Base-by-base conservation (phyloP, 2,888 invertebrate genomes). In the Heliconius ismenius region DNA sequence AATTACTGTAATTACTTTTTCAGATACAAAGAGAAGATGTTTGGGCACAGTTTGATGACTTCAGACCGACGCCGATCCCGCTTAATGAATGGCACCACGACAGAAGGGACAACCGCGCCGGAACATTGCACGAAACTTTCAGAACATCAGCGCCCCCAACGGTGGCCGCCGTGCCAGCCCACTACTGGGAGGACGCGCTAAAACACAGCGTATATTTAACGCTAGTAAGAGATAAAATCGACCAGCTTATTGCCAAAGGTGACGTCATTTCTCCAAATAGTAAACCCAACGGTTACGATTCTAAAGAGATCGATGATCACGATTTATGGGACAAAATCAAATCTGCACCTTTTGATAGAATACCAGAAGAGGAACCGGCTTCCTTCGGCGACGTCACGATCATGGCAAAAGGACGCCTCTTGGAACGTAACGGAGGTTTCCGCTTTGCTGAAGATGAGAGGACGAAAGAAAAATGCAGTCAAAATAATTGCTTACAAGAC, bases 141-240 rank as follows among this genome's bases (percentile, higher is more conserved):
- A 82, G 84, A 63, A 88, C 88, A 26, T 87, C 87, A 18, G 78
- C 83, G 10, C 83, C 88, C 18, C 83, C 85, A 0, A 76, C 86
- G 3, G 82, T 83, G 32, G 87, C 87, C 32, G 86, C 84, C 1
- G 80, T 89, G 32, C 92, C 92, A 4, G 93, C 95, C 2, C 93
- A 90, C 81, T 94, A 94, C 83, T 97, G 96, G 96, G 96, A 96
- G 86, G 95, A 95, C 77, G 96, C 96, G 3, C 87, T 97, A 58
- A 94, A 96, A 78, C 96, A 96, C 89, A 96, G 96, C 79, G 95
- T 95, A 10, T 96, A 95, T 83, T 92, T 96, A 81, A 95, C 96
- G 3, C 91, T 96, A 18, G 91, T 95, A 74, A 88, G 95, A 80
- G 95, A 95, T 83, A 94, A 94, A 83, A 94, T 95, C 80, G 91